A percentile compares a stretch with the other conserved stretches of the same genome.
These are phyloP conservation scores for Hydroisotoma schaefferi DNA, from an alignment of 2,888 invertebrate genomes.

Conservation along the genomic window DNA sequence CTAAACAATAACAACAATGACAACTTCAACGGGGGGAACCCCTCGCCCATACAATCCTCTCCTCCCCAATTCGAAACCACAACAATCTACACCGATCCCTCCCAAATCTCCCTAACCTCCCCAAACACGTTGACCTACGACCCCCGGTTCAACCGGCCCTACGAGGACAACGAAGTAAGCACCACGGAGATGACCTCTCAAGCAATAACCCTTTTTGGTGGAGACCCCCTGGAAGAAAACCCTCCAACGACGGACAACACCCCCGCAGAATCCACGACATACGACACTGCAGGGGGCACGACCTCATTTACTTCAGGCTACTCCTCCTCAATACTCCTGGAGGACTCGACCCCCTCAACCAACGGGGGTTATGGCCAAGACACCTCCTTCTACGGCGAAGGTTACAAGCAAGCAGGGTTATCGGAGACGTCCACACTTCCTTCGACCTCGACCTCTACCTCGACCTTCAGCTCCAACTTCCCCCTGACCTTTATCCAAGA, in stretches of 20 bases:
- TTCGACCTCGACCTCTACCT: background rate
- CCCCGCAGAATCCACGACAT: constrained; percentile 8
- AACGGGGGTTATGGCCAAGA: background rate
- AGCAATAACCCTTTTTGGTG: background rate
- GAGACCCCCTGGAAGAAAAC: constrained; percentile 24
- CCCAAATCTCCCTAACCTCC: background rate
- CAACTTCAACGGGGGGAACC: constrained; percentile 14
- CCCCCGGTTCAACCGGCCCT: constrained; percentile 14
- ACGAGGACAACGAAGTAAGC: constrained; percentile 5
- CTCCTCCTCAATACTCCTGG: constrained; percentile 7
- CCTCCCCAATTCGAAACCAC: background rate
- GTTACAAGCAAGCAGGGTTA: constrained; percentile 11
- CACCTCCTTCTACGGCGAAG: background rate
- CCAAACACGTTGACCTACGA: constrained; percentile 4
- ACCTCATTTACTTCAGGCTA: constrained; percentile 1
- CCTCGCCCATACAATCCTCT: background rate
- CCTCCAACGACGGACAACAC: constrained; percentile 10
- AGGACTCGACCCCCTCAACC: constrained; percentile 9
- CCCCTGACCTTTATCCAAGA: background rate
- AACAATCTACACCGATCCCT: background rate
- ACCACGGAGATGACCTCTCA: background rate
- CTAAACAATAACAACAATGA: constrained; percentile 7
- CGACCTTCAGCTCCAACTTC: background rate
- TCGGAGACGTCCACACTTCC: constrained; percentile 9
- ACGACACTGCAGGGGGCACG: constrained; percentile 3